Conservation (phyloP, 2,797 vertebrate species). For the Cynopterus sphinx region DNA sequence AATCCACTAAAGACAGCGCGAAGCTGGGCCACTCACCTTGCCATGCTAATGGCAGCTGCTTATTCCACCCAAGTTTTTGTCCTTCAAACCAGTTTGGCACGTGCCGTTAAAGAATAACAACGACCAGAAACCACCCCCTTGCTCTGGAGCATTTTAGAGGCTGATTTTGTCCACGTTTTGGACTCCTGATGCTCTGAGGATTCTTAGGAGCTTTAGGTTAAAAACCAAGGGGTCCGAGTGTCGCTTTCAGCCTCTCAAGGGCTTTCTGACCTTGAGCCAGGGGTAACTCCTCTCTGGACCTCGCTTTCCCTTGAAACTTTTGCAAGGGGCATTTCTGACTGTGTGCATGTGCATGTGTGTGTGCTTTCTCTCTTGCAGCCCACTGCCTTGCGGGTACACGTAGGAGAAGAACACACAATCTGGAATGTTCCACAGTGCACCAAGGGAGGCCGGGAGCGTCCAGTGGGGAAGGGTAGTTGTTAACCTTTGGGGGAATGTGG, state of each 20-base stretch:
- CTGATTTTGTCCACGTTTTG: no score
- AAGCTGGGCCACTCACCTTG: not conserved
- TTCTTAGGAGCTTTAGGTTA: not conserved
- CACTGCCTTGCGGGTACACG: not conserved
- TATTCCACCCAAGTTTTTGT: no score
- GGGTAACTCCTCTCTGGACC: not conserved
- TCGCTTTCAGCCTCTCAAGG: not conserved
- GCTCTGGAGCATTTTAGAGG: not conserved
- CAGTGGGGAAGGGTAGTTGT: not conserved
- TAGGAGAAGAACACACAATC: not conserved
- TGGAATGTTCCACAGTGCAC: not conserved
- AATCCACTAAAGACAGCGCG: not conserved
- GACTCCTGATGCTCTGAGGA: fast-evolving
- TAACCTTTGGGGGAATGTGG: not conserved
- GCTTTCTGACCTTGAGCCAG: not conserved
- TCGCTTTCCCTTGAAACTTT: conserved; percentile 41
- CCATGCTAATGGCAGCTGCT: no score
- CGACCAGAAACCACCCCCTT: not conserved
- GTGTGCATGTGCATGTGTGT: not conserved
- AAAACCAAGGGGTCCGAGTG: not conserved
- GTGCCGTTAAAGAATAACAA: not conserved
- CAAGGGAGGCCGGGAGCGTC: not conserved
- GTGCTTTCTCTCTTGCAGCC: not conserved
- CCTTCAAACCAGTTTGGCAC: fast-evolving
- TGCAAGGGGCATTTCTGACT: not conserved